These are phyloP conservation scores for Drosophila pectinifera DNA, from an alignment of 1,140 invertebrate genomes.

Conservation along the genomic window DNA sequence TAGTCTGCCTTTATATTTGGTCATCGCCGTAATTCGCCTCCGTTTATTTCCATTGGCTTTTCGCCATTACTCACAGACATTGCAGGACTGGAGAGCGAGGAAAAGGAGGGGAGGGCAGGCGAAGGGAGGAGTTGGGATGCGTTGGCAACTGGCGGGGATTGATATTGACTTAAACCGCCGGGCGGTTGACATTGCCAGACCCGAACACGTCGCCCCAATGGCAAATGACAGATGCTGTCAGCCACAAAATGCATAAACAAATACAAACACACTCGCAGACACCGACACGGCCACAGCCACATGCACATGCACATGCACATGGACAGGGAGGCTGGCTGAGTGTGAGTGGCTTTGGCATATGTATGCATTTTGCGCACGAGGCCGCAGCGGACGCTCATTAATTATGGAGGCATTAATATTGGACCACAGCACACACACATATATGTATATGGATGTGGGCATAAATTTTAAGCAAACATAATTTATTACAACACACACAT, in stretches of 20 bases:
- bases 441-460: constrained; percentile 42
- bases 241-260: constrained; percentile 74
- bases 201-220: constrained; percentile 49
- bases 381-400: constrained; percentile 68
- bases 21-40: constrained; percentile 10
- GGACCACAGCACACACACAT: constrained; percentile 39
- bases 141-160: constrained; percentile 40
- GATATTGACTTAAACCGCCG: constrained; percentile 64
- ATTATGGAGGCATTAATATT: constrained; percentile 62
- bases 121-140: constrained; percentile 7
- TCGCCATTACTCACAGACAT: constrained; percentile 40
- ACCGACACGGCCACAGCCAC: constrained; percentile 1
- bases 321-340: no score
- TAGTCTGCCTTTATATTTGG: background rate
- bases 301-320: background rate
- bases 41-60: constrained; percentile 31
- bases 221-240: constrained; percentile 83
- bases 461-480: constrained; percentile 79
- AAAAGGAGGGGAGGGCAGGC: background rate
- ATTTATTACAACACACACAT: constrained; percentile 79
- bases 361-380: constrained; percentile 75
- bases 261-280: constrained; percentile 32
- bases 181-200: constrained; percentile 62
- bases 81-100: background rate
- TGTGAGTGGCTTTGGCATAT: constrained; percentile 66